phyloP scores from a whole-genome alignment of 2,113 vertebrate genomes.

The Sturnus vulgaris region DNA sequence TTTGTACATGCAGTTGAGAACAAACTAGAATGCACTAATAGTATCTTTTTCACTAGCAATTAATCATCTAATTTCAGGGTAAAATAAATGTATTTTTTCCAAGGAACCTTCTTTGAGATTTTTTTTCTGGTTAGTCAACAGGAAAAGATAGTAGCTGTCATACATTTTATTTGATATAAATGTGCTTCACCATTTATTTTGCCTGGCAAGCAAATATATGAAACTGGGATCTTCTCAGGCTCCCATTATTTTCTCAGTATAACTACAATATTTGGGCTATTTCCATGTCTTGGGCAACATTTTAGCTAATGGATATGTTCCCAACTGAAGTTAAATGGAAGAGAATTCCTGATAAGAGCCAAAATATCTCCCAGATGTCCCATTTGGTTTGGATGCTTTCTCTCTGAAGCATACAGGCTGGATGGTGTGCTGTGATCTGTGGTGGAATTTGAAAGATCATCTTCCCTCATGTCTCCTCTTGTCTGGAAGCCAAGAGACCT shows the following conservation, averaged over 20 bases:
- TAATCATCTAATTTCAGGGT: neutral
- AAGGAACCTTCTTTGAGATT: neutral
- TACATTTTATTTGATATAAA: neutral
- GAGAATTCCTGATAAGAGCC: conserved; percentile 25
- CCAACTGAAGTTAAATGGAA: conserved; percentile 48
- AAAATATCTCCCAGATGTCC: conserved; percentile 20
- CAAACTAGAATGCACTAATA: neutral
- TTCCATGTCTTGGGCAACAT: conserved; percentile 51
- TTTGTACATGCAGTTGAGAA: neutral
- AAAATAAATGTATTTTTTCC: neutral
- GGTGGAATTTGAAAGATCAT: conserved; percentile 30
- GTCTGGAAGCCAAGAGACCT: conserved; percentile 22
- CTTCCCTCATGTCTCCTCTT: conserved; percentile 10
- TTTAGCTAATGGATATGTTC: conserved; percentile 40
- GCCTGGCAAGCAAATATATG: neutral
- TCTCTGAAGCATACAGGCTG: neutral
- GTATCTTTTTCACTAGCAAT: neutral
- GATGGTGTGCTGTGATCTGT: neutral
- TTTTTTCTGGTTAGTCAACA: neutral
- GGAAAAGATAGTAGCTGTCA: neutral
- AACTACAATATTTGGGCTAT: conserved; percentile 33
- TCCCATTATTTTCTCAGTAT: conserved; percentile 12
- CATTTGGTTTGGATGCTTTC: conserved; percentile 36
- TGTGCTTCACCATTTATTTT: conserved; percentile 12
- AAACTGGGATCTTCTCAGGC: neutral